phyloP scores from a whole-genome alignment of 2,113 vertebrate species.

The Callopanchax toddi region DNA sequence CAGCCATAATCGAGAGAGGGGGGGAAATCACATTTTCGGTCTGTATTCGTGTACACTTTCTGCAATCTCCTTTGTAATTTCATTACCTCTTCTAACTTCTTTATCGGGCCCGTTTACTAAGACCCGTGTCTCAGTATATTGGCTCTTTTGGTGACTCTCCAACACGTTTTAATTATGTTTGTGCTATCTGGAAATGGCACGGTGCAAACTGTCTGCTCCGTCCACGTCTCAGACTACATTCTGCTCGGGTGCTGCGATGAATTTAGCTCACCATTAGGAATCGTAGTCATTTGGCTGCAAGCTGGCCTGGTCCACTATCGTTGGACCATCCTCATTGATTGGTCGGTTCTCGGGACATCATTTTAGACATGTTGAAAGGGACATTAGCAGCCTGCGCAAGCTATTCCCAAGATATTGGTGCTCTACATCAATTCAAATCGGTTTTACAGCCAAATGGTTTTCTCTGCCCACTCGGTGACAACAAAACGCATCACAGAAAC shows the following conservation, averaged over 20 bases:
- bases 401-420: slow-evolving; percentile 58
- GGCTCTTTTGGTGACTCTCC: slow-evolving; percentile 19
- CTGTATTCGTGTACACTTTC: slow-evolving; percentile 15
- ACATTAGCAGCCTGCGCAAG: slow-evolving; percentile 61
- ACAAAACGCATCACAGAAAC: slow-evolving; percentile 20
- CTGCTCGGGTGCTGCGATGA: slow-evolving; percentile 34
- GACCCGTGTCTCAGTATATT: slow-evolving; percentile 2
- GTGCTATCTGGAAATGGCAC: slow-evolving; percentile 39
- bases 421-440: slow-evolving; percentile 54
- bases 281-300: slow-evolving; percentile 45
- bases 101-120: slow-evolving; percentile 17
- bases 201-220: slow-evolving; percentile 31
- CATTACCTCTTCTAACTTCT: slow-evolving; percentile 10
- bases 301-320: slow-evolving; percentile 45
- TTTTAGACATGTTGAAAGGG: slow-evolving; percentile 67
- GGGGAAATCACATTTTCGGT: background rate
- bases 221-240: slow-evolving; percentile 36
- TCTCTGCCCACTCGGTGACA: slow-evolving; percentile 45
- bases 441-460: slow-evolving; percentile 44
- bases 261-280: slow-evolving; percentile 60
- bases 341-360: slow-evolving; percentile 64
- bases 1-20: background rate
- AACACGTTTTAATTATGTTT: slow-evolving; percentile 38
- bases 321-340: slow-evolving; percentile 61
- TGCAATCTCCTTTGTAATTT: slow-evolving; percentile 25